Base-by-base conservation (phyloP, 2,113 vertebrate species). In the Gambusia affinis region DNA sequence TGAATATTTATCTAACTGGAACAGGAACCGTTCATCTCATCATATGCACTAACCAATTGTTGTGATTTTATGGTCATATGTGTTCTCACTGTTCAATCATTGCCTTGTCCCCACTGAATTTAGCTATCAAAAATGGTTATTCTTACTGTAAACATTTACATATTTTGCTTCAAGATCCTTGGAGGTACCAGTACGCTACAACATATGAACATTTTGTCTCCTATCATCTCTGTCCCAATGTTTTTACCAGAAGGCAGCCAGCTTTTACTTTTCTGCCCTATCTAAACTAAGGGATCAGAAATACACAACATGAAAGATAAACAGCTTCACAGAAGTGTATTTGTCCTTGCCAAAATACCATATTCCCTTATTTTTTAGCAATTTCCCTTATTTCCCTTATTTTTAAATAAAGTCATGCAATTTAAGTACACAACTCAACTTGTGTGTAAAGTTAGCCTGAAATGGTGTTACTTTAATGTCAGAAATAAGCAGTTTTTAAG, bases 191-290 rank as follows among this genome's bases (percentile, higher is more conserved):
- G 75, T 42, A 66, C 66, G 80, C 74, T n/a, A 64, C 14, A 37
- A 76, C 81, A 89, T 87, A 37, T 12, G 35, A 37, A 22, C 75
- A 66, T 84, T 84, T 84, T 4, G 78, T 85, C 75, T 78, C 85
- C 88, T 92, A 91, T 91, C 88, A 79, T 73, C 72, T 77, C 74
- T 60, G 12, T 79, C n/a, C 85, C 88, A 91, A 89, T 86, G 65
- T 85, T 80, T 89, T 87, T 81, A 80, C 73, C 78, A 76, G 79
- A 64, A 64, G 70, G 81, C 87, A 85, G 83, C 44, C 30, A 60
- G 89, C 85, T 85, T 79, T 82, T 82, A 72, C 70, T 79, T 63
- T 82, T 85, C 72, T 85, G 80, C 86, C 81, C 80, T 78, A 88
- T 88, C 83, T 81, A 82, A 72, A 85, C 68, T 72, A 84, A 84